Percentiles rank a stretch among this genome's conserved stretches.
Conservation (phyloP, 1,140 invertebrate genomes). For the Bombus turneri region DNA sequence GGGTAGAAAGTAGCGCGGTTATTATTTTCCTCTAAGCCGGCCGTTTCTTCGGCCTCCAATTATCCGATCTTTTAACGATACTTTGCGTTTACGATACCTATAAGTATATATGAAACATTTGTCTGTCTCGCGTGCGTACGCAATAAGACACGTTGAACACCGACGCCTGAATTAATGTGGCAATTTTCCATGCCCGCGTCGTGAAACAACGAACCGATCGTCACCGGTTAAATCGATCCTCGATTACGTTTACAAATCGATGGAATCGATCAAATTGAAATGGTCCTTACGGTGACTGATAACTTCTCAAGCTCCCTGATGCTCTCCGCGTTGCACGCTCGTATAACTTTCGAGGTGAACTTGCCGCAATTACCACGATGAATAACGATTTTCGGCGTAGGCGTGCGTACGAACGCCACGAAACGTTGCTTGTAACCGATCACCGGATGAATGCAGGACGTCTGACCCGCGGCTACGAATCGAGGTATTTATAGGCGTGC, state of each 20-base stretch:
- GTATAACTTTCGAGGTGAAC: neutral
- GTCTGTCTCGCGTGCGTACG: neutral
- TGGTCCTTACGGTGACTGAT: constrained; percentile 15
- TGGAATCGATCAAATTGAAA: neutral
- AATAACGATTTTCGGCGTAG: constrained; percentile 58
- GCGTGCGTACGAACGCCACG: constrained; percentile 31
- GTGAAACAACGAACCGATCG: neutral
- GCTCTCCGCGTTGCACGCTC: neutral
- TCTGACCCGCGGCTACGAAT: constrained; percentile 46
- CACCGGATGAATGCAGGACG: constrained; percentile 39
- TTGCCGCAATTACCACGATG: constrained; percentile 49
- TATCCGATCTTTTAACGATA: constrained; percentile 39
- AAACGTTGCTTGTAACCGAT: constrained; percentile 27
- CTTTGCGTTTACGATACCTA: neutral
- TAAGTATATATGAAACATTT: constrained; percentile 13
- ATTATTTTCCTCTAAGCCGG: constrained; percentile 40
- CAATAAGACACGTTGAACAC: neutral
- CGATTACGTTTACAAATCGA: constrained; percentile 22
- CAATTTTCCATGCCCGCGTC: constrained; percentile 4
- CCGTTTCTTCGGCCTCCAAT: constrained; percentile 35
- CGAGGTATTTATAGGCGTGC: constrained; percentile 55
- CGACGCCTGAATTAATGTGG: neutral
- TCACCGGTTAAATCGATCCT: constrained; percentile 1
- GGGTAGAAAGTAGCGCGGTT: constrained; percentile 49
- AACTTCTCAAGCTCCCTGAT: constrained; percentile 1